Evolutionary conservation across 1,140 invertebrate genomes (phyloP), one percentile per base, ranked within the genome.

Genomic region (Leptinotarsa undecemlineata): DNA sequence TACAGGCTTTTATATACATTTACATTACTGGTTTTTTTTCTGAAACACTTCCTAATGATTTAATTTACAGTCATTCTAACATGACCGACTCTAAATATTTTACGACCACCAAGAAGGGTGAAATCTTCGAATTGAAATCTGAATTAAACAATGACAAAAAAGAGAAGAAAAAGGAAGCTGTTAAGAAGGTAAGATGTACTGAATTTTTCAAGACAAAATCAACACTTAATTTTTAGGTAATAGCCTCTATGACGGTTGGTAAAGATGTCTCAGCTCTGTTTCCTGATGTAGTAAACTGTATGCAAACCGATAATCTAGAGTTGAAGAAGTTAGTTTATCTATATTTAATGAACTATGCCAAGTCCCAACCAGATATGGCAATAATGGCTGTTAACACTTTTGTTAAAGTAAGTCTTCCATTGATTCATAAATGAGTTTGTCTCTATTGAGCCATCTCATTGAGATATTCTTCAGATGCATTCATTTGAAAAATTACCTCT

Each of bases 361-460:
- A 99, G 86, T 99, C 96, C 80, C 98, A 99, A 86, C 98, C 98
- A 13, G 98, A 99, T 85, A 98, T 99, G 95, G 98, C 98, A 69
- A 99, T 99, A 73, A 99, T 99, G 97, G 98, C 98, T 51, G 98
- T 99, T 47, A 99, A 99, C 88, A 99, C 98, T 23, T 99, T 99
- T 90, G 98, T 99, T 66, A 99, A 99, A 92, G 96, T 97, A 89
- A 85, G 78, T 42, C 26, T 60, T 67, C 23, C 51, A 11, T 42
- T 42, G 8, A 42, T 8, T 8, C 6, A 5, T 33, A 33, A 33
- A 33, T 11, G 33, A 42, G 33, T 42, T 42, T 42, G 33, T 42
- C 33, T 42, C 33, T 11, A 11, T 42, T 42, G 8, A 6, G 6
- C 85, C 87, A 87, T 86, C 87, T 88, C 85, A 85, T 87, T 85